Base-by-base conservation (phyloP, 2,888 invertebrate genomes). In the Cantharis flavilabris region DNA sequence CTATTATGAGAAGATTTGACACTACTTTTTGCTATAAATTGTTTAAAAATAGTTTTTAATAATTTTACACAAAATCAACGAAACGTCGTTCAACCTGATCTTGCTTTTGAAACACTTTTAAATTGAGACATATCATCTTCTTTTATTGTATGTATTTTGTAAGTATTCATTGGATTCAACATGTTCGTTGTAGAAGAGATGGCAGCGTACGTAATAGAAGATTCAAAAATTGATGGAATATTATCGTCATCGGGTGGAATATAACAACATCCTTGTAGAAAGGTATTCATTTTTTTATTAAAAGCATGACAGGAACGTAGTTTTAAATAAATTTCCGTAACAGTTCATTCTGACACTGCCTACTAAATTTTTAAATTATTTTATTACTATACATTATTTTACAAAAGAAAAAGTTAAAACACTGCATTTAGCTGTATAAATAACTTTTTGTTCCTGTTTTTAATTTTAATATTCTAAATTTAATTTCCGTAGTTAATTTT, bases 391-490 rank as follows among this genome's bases (percentile, higher is more conserved):
- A 70, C 18, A 33, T 69, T 30, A 30, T 30, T 14, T 30, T 18
- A 70, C n/a, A 14, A 16, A 70, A 26, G 49, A 23, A 72, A 64
- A 33, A 2, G 23, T 65, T 72, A 28, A 71, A 67, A 64, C 69
- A 11, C 28, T 62, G 28, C 9, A 14, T 62, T 69, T 72, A 77
- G 70, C 72, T 77, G 23, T 90, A 92, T 81, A 92, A 90, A 87
- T 94, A 94, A 83, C 91, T 92, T 85, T 90, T 90, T 33, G 90
- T 88, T 5, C 92, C 91, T 18, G 90, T 90, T 79, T 90, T 90
- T 1, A 90, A 90, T 78, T 90, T 89, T 80, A 92, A 86, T 77
- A 93, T 91, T 76, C 93, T 90, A 86, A 92, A 93, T 86, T 93
- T 93, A 26, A 92, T 90, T 80, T 90, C 90, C 70, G 88, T 88